Evolutionary conservation across 2,797 vertebrate genomes (phyloP), one percentile per base, ranked within the genome.

Genomic region (Enteromius unitaeniatus): DNA sequence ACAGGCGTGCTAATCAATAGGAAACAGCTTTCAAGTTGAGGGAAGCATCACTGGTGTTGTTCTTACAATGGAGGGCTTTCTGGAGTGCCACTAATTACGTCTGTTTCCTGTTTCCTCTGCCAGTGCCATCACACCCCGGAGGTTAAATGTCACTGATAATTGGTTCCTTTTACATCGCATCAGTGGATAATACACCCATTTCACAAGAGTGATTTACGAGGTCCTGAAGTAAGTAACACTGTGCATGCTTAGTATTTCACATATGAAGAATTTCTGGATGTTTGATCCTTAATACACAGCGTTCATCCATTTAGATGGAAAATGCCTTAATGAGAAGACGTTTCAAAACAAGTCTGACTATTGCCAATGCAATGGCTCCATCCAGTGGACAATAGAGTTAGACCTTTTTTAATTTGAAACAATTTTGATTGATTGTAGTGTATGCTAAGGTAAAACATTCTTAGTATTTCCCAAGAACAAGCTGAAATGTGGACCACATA

Each of bases 81-180:
- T 64, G 28, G 6, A 64, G 14, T 3, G 28, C 5, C 73, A 49
- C 23, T 86, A 86, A 89, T 84, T 77, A 83, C 65, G 78, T 78
- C 79, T 87, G 77, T 77, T 86, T 88, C 79, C 88, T 84, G 78
- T 84, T 70, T 69, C 60, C 82, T 79, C 75, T 10, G n/a, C 75
- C 75, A 70, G 78, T 53, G 73, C 40, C 78, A 79, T 76, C 81
- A 23, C 26, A 9, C 68, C 74, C 73, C 4, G 47, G 62, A 84
- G 82, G 82, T 53, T 81, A 60, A 87, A 86, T 86, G 88, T 85
- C 88, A 86, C 68, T 78, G 42, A 74, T 82, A 87, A 87, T 78
- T 80, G 58, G 69, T 47, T 83, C 31, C 65, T 37, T 53, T 73
- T 47, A 69, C 82, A 73, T 34, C 15, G 51, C 14, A 42, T 62